These are phyloP conservation scores for Crematogaster levior DNA, from an alignment of 2,888 invertebrate genomes.

Conservation along the genomic window DNA sequence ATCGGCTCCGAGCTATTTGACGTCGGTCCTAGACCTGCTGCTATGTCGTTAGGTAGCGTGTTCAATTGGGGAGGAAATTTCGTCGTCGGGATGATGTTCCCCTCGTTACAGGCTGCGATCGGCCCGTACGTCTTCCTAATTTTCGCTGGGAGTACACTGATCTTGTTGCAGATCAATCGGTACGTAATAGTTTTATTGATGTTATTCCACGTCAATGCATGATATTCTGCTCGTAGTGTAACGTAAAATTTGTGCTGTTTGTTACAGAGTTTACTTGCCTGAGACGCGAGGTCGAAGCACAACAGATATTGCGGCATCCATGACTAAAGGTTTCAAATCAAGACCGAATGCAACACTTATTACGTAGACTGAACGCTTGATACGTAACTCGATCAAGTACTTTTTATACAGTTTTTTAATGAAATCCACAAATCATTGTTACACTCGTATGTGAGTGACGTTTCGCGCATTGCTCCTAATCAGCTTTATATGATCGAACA, in stretches of 20 bases:
- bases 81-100: slow-evolving; percentile 93
- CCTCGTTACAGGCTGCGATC: slow-evolving; percentile 88
- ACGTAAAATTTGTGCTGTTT: slow-evolving; percentile 73
- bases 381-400: not conserved
- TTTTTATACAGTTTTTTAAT: slow-evolving; percentile 39
- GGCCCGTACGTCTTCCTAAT: slow-evolving; percentile 92
- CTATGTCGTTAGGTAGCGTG: slow-evolving; percentile 95
- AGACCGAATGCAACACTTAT: slow-evolving; percentile 79
- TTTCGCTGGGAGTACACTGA: slow-evolving; percentile 88
- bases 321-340: slow-evolving; percentile 89
- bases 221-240: not conserved
- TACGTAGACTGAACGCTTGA: not conserved
- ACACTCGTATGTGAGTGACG: not conserved
- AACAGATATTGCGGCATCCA: slow-evolving; percentile 88
- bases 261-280: slow-evolving; percentile 90
- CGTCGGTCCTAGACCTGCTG: slow-evolving; percentile 93
- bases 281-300: slow-evolving; percentile 91
- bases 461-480: not conserved
- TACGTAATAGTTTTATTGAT: slow-evolving; percentile 76
- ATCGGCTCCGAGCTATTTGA: slow-evolving; percentile 95
- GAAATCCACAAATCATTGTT: not conserved
- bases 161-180: slow-evolving; percentile 88
- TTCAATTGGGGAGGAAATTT: slow-evolving; percentile 96
- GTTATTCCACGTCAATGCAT: not conserved
- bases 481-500: not conserved